Percentiles rank a stretch among this genome's conserved stretches.
These are phyloP conservation scores for Caenorhabditis remanei DNA, from an alignment of 1,140 invertebrate genomes.

Conservation along the genomic window DNA sequence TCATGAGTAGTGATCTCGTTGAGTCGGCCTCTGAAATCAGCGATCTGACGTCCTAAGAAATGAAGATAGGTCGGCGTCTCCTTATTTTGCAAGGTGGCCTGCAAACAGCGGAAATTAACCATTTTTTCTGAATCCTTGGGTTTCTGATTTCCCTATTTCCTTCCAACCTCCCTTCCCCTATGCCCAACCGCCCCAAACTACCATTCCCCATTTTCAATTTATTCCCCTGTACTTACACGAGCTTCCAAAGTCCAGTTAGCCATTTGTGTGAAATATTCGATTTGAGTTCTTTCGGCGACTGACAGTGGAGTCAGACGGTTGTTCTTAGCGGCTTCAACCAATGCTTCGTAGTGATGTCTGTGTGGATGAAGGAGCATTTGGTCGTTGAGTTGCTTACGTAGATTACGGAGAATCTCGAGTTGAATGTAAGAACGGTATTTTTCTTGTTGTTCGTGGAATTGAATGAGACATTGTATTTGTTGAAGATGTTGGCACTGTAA, in stretches of 20 bases:
- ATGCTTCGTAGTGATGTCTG: slow-evolving; percentile 7
- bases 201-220: background rate
- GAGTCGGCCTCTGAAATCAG: slow-evolving; percentile 8
- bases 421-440: slow-evolving; percentile 42
- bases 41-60: slow-evolving; percentile 6
- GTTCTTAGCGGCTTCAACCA: slow-evolving; percentile 11
- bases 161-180: background rate
- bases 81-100: slow-evolving; percentile 23
- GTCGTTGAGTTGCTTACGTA: slow-evolving; percentile 32
- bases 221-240: background rate
- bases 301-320: slow-evolving; percentile 42
- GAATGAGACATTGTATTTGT: slow-evolving; percentile 32
- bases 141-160: background rate
- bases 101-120: slow-evolving; percentile 29
- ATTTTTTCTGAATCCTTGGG: background rate
- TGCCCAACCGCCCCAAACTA: no score
- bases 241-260: slow-evolving; percentile 42
- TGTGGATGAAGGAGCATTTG: slow-evolving; percentile 38
- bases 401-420: slow-evolving; percentile 14
- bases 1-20: slow-evolving; percentile 38
- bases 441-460: slow-evolving; percentile 42
- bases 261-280: slow-evolving; percentile 40
- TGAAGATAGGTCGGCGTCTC: slow-evolving; percentile 3
- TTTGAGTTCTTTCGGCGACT: background rate
- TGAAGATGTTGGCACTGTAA: slow-evolving; percentile 43